These are phyloP conservation scores for Polia nebulosa DNA, from an alignment of 2,888 invertebrate species.

Conservation along the genomic window DNA sequence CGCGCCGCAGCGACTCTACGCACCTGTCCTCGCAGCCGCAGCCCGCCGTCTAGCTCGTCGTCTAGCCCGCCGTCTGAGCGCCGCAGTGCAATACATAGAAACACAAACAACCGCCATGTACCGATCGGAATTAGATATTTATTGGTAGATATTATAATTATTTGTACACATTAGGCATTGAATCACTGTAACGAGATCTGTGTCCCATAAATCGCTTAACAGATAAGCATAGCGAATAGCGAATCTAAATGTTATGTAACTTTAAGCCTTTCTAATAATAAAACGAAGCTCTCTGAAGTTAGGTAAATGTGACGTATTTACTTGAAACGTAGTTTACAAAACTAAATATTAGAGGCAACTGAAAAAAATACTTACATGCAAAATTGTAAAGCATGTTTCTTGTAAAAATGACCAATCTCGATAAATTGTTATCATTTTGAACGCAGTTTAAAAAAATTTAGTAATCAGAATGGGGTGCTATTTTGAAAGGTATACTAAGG, in stretches of 20 bases:
- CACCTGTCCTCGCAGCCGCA: constrained; percentile 78
- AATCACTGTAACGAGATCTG: constrained; percentile 27
- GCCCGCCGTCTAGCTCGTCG: constrained; percentile 77
- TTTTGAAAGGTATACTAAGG: constrained; percentile 85
- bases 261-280: constrained; percentile 36
- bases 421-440: constrained; percentile 71
- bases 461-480: constrained; percentile 88
- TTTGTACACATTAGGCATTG: constrained; percentile 31
- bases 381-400: constrained; percentile 46
- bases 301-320: constrained; percentile 43
- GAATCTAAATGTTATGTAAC: constrained; percentile 37
- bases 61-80: neutral
- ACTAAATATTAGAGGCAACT: constrained; percentile 27
- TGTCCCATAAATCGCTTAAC: constrained; percentile 35
- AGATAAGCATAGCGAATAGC: constrained; percentile 27
- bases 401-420: constrained; percentile 75
- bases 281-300: constrained; percentile 60
- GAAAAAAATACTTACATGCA: constrained; percentile 22
- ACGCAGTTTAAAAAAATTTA: constrained; percentile 70
- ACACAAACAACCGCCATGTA: constrained; percentile 21
- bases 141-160: constrained; percentile 28
- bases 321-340: constrained; percentile 43
- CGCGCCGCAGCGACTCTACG: constrained; percentile 95
- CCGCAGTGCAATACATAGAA: constrained; percentile 10
- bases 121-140: constrained; percentile 32